Evolutionary conservation across 1,140 invertebrate species (phyloP).

Genomic region (Drosophila arizonae): DNA sequence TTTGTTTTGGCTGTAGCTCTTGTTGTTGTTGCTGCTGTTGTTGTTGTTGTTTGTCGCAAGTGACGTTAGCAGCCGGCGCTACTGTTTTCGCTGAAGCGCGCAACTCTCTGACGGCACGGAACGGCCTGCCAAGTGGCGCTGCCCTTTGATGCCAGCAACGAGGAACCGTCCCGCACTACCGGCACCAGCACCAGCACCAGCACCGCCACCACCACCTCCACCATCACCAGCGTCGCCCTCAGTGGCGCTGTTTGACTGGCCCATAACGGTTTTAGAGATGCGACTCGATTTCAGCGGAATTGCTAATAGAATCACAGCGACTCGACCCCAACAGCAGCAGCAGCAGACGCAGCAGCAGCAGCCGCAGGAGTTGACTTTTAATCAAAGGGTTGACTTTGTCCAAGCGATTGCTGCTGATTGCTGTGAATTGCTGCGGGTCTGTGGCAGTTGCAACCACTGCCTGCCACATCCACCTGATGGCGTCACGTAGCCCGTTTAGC

Average conservation of each 20-base stretch:
- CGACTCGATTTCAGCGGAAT: slow-evolving; percentile 71
- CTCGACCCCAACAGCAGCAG: slow-evolving; percentile 6
- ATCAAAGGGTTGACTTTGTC: slow-evolving; percentile 79
- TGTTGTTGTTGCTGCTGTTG: slow-evolving; percentile 47
- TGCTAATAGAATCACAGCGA: slow-evolving; percentile 73
- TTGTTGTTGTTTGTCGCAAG: slow-evolving; percentile 15
- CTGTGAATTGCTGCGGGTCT: slow-evolving; percentile 25
- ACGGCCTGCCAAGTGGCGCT: slow-evolving; percentile 74
- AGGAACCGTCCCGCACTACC: not conserved
- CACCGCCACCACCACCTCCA: not conserved
- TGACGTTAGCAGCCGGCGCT: slow-evolving; percentile 59
- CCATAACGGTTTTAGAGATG: slow-evolving; percentile 74
- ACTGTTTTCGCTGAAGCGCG: slow-evolving; percentile 75
- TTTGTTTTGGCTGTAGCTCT: slow-evolving; percentile 18
- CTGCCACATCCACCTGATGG: slow-evolving; percentile 61
- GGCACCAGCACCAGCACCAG: not conserved
- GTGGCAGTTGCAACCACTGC: not conserved
- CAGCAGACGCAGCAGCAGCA: not conserved
- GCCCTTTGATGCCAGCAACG: slow-evolving; percentile 61
- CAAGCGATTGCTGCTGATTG: slow-evolving; percentile 50
- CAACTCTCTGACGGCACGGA: slow-evolving; percentile 63
- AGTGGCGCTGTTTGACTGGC: not conserved
- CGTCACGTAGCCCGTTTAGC: slow-evolving; percentile 72
- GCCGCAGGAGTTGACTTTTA: slow-evolving; percentile 42
- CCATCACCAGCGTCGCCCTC: not conserved